These are phyloP conservation scores for Chaenocephalus aceratus DNA, from an alignment of 2,113 vertebrate species.

Conservation along the genomic window DNA sequence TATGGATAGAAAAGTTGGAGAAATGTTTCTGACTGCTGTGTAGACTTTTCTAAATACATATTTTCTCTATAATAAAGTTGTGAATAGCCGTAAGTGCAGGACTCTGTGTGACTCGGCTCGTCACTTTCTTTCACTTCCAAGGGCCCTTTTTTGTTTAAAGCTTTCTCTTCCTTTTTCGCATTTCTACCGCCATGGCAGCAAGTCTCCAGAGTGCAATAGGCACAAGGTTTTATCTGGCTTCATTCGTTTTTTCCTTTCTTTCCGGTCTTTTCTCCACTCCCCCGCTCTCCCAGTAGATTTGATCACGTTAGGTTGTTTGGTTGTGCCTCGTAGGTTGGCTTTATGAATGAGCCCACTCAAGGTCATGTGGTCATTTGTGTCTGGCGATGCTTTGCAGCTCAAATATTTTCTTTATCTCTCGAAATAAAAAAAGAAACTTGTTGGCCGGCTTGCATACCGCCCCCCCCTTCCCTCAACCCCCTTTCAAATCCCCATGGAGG, in stretches of 20 bases:
- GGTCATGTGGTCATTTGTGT: slow-evolving; percentile 62
- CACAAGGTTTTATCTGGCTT: slow-evolving; percentile 69
- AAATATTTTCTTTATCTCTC: slow-evolving; percentile 57
- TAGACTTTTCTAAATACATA: neutral
- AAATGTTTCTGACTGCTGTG: neutral
- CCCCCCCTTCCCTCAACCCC: neutral
- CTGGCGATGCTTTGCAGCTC: slow-evolving; percentile 48
- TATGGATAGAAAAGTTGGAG: slow-evolving; percentile 11
- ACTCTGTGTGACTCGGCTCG: slow-evolving; percentile 18
- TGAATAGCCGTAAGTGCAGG: slow-evolving; percentile 1
- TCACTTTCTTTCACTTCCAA: slow-evolving; percentile 27
- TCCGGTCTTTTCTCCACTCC: neutral
- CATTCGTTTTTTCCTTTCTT: slow-evolving; percentile 72
- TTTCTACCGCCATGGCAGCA: slow-evolving; percentile 28
- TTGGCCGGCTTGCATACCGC: slow-evolving; percentile 34
- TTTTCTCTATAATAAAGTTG: slow-evolving; percentile 7
- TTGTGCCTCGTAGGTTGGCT: slow-evolving; percentile 27
- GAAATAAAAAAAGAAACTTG: slow-evolving; percentile 47
- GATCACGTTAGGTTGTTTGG: slow-evolving; percentile 58
- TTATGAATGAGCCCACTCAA: slow-evolving; percentile 69
- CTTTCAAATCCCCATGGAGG: slow-evolving; percentile 65
- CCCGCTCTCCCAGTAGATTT: slow-evolving; percentile 44
- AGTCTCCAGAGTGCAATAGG: slow-evolving; percentile 67
- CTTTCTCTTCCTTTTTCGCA: slow-evolving; percentile 16
- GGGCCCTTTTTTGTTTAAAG: slow-evolving; percentile 6